Evolutionary conservation across 2,113 vertebrate genomes (phyloP).

Genomic region (Phalacrocorax pelagicus): DNA sequence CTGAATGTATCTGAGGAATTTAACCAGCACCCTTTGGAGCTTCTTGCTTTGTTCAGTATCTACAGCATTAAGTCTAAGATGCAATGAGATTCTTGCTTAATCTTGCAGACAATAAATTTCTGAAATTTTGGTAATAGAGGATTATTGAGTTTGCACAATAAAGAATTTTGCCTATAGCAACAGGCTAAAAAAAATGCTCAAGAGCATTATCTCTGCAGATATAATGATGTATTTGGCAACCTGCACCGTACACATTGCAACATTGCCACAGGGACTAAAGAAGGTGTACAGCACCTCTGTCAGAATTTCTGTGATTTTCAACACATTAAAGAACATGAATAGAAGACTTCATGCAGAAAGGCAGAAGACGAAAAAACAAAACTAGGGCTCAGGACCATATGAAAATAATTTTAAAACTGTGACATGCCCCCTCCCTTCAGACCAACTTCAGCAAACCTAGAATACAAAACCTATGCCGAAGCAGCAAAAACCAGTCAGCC

Average conservation of each 20-base stretch:
- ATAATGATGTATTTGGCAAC: slow-evolving; percentile 3
- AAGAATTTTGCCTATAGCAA: slow-evolving; percentile 54
- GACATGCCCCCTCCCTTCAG: not conserved
- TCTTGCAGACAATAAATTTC: slow-evolving; percentile 24
- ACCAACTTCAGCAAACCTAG: not conserved
- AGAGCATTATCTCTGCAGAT: slow-evolving; percentile 39
- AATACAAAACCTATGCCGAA: not conserved
- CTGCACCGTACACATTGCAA: not conserved
- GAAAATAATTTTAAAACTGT: not conserved
- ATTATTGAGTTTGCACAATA: slow-evolving; percentile 25
- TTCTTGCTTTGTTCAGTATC: slow-evolving; percentile 32
- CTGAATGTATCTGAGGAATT: slow-evolving; percentile 45
- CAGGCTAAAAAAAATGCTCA: not conserved
- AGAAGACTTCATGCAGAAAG: not conserved
- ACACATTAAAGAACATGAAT: not conserved
- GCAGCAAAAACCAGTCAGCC: not conserved
- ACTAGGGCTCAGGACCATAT: not conserved
- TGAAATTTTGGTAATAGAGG: not conserved
- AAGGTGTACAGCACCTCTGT: not conserved
- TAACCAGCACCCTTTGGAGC: slow-evolving; percentile 31
- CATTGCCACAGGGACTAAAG: not conserved
- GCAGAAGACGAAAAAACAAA: not conserved
- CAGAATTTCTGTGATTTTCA: slow-evolving; percentile 1
- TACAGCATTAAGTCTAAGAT: not conserved
- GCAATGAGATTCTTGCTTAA: slow-evolving; percentile 35